Conservation (phyloP, 2,113 vertebrate species). For the Phalacrocorax aristotelis region DNA sequence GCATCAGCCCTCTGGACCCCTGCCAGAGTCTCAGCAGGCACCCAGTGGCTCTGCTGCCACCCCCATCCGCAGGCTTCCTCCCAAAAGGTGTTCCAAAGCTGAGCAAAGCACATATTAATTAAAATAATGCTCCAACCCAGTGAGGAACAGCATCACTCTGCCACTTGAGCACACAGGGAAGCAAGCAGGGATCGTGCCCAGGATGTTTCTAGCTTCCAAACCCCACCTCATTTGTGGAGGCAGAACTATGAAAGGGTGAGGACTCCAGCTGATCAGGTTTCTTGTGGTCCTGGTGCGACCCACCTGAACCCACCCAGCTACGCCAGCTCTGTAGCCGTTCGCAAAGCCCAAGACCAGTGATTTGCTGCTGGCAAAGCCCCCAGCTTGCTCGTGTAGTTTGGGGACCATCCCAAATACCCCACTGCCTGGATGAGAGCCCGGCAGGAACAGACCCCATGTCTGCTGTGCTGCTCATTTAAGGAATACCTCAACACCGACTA, state of each 20-base stretch:
- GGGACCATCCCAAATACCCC: not conserved
- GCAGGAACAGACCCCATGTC: not conserved
- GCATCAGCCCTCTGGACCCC: too few relatives aligned
- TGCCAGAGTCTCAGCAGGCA: not conserved
- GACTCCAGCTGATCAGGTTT: not conserved
- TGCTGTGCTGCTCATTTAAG: not conserved
- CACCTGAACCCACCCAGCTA: too few relatives aligned
- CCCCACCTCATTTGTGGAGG: not conserved
- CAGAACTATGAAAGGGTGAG: not conserved
- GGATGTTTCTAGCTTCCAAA: not conserved
- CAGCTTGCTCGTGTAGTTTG: fast-evolving
- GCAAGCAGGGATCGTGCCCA: not conserved
- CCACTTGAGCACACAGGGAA: not conserved
- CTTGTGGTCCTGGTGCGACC: not conserved
- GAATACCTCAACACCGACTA: fast-evolving
- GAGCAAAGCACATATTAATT: not conserved
- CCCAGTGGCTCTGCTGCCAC: not conserved
- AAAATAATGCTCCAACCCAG: not conserved
- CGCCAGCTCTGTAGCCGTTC: not conserved
- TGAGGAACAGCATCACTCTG: fast-evolving
- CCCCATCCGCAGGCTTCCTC: not conserved
- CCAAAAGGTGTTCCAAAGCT: too few relatives aligned
- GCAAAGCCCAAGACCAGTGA: fast-evolving
- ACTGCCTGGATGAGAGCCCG: fast-evolving
- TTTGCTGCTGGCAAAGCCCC: not conserved